A percentile compares a stretch with the other conserved stretches of the same genome.
Conservation (phyloP, 2,888 invertebrate species). For the Endotricha flammealis region DNA sequence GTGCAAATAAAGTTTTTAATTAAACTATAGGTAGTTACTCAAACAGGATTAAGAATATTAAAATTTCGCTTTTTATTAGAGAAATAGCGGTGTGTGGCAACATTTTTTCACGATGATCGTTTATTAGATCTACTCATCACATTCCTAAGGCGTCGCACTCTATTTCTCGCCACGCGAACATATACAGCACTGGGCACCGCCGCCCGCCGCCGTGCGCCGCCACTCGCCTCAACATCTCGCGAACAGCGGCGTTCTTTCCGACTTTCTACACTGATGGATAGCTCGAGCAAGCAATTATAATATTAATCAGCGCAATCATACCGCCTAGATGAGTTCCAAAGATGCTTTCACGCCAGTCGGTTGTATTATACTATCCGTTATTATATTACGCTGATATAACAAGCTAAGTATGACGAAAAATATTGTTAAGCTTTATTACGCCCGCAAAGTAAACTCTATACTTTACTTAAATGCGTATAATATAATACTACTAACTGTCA, state of each 20-base stretch:
- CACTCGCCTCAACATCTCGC: constrained; percentile 43
- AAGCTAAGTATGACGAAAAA: no score
- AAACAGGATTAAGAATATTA: neutral
- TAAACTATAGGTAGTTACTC: no score
- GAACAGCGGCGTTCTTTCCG: constrained; percentile 56
- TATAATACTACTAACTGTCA: no score
- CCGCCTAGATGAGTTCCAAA: constrained; percentile 57
- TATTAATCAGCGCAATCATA: constrained; percentile 75
- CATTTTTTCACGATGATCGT: constrained; percentile 9
- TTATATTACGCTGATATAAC: no score
- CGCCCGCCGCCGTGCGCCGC: constrained; percentile 36
- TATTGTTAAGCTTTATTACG: no score
- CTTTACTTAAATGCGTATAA: no score
- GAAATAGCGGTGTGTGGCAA: neutral
- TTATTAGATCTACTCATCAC: constrained; percentile 32
- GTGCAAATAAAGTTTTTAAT: no score
- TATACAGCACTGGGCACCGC: no score
- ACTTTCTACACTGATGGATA: constrained; percentile 76
- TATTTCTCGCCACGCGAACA: constrained; percentile 57
- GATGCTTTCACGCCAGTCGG: constrained; percentile 54
- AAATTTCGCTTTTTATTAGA: constrained; percentile 1
- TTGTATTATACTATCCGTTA: neutral
- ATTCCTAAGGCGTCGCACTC: constrained; percentile 68
- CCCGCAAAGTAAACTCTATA: no score
- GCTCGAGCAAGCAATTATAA: constrained; percentile 72